phyloP scores from a whole-genome alignment of 2,888 invertebrate species.

The Gnatocerus cornutus region DNA sequence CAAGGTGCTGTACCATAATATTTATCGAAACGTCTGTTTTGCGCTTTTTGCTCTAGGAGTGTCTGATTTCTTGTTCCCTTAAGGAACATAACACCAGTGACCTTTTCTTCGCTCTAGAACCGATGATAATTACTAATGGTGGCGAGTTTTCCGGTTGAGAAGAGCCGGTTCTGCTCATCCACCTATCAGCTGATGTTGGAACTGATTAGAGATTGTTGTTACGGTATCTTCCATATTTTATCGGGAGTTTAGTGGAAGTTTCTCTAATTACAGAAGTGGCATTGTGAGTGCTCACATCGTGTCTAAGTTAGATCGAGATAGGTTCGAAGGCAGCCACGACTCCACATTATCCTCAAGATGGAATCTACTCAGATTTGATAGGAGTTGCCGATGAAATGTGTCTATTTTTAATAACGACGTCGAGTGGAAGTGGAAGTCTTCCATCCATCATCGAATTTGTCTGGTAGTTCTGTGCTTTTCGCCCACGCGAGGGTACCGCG shows the following conservation, averaged over 20 bases:
- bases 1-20: conserved; percentile 4
- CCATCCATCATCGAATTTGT: not conserved
- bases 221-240: conserved; percentile 44
- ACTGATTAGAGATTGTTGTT: conserved; percentile 42
- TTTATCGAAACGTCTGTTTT: conserved; percentile 1
- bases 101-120: conserved; percentile 27
- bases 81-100: conserved; percentile 8
- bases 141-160: conserved; percentile 45
- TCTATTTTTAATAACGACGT: conserved; percentile 3
- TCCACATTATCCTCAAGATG: conserved; percentile 52
- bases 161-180: conserved; percentile 30
- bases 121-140: conserved; percentile 39
- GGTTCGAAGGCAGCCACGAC: conserved; percentile 55
- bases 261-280: conserved; percentile 61
- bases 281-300: conserved; percentile 58
- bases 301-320: conserved; percentile 57
- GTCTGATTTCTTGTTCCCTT: conserved; percentile 14
- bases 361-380: conserved; percentile 42
- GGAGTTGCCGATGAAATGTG: not conserved
- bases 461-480: not conserved
- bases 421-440: conserved; percentile 3
- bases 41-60: not conserved
- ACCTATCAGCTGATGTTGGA: conserved; percentile 35
- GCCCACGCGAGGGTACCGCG: not conserved
- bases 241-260: conserved; percentile 54